These are phyloP conservation scores for Auanema sp. DNA, from an alignment of 2,888 invertebrate genomes.

Conservation along the genomic window DNA sequence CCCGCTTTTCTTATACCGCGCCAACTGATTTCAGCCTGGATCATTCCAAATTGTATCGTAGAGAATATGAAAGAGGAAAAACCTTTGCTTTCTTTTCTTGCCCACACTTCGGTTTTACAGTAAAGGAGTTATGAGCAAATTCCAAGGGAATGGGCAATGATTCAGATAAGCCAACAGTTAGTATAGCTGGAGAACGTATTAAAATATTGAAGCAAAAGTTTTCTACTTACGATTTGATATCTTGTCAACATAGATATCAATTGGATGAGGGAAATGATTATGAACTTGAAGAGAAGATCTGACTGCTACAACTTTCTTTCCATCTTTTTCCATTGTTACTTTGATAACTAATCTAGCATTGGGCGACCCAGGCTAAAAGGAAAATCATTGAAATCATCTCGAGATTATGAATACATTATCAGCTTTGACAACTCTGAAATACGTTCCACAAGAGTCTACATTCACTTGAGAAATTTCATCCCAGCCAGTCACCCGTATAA, in stretches of 20 bases:
- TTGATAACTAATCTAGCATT: constrained; percentile 85
- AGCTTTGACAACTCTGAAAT: constrained; percentile 72
- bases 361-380: constrained; percentile 24
- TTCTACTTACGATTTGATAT: constrained; percentile 10
- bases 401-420: constrained; percentile 21
- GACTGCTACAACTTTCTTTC: constrained; percentile 87
- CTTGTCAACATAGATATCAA: constrained; percentile 36
- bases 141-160: background rate
- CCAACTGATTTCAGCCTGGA: constrained; percentile 33
- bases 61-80: too few relatives aligned
- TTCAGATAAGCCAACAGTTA: background rate
- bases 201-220: background rate
- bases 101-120: constrained; percentile 18
- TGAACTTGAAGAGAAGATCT: constrained; percentile 81
- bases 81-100: too few relatives aligned
- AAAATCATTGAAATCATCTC: background rate
- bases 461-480: constrained; percentile 82
- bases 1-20: constrained; percentile 30
- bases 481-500: constrained; percentile 88
- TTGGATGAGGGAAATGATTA: constrained; percentile 42
- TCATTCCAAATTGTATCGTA: too few relatives aligned
- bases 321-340: constrained; percentile 87
- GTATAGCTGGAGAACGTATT: background rate
- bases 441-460: constrained; percentile 91
- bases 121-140: constrained; percentile 25